phyloP scores from a whole-genome alignment of 2,113 vertebrate genomes.

The Bostrychus sinensis region DNA sequence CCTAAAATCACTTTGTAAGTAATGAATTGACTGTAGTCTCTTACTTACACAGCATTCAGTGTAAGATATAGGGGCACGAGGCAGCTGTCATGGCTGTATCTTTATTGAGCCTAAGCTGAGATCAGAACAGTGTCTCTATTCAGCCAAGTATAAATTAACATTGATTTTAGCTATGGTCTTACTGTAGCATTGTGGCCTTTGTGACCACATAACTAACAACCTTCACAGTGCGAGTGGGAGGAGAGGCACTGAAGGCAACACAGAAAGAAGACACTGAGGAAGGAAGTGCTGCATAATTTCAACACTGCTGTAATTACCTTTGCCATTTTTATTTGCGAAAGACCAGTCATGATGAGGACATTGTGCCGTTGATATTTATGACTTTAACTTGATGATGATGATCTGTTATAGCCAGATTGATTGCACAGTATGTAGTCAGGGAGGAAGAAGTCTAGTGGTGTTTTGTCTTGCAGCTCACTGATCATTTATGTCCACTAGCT shows the following conservation, averaged over 20 bases:
- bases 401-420: neutral
- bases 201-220: slow-evolving; percentile 52
- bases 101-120: slow-evolving; percentile 35
- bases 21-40: no score
- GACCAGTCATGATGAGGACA: neutral
- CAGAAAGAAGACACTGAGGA: neutral
- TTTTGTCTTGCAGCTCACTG: no score
- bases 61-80: slow-evolving; percentile 1
- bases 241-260: neutral
- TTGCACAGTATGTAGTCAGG: neutral
- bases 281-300: neutral
- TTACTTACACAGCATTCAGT: neutral
- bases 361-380: neutral
- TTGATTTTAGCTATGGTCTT: slow-evolving; percentile 47
- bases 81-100: slow-evolving; percentile 8
- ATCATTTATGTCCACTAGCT: no score
- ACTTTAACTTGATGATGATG: neutral
- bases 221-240: slow-evolving; percentile 33
- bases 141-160: slow-evolving; percentile 56
- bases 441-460: no score
- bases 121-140: slow-evolving; percentile 34
- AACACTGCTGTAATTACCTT: neutral
- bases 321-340: neutral
- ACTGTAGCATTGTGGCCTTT: slow-evolving; percentile 38
- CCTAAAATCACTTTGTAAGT: no score